Evolutionary conservation across 2,113 vertebrate species (phyloP).

Genomic region (Pogonocichla stellata): DNA sequence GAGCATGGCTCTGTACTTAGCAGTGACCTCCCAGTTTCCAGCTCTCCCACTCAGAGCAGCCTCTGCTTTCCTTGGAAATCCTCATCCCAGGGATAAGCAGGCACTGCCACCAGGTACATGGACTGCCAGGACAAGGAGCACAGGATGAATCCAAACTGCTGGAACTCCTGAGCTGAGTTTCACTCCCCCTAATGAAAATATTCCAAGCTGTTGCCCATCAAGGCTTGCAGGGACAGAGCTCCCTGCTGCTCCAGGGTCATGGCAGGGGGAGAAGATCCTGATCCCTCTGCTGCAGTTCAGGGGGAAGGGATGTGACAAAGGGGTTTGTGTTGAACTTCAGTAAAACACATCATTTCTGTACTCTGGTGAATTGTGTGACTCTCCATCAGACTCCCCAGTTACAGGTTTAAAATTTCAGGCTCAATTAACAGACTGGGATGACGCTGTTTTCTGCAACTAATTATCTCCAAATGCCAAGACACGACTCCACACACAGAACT

Average conservation of each 20-base stretch:
- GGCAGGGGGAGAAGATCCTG: accelerated
- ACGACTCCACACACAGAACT: background rate
- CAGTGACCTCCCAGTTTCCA: background rate
- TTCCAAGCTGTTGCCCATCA: background rate
- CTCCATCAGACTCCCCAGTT: background rate
- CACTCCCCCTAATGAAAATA: background rate
- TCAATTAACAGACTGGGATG: conserved; percentile 35
- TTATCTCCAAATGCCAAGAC: conserved; percentile 17
- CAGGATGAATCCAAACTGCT: background rate
- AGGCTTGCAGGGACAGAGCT: background rate
- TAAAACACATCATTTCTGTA: background rate
- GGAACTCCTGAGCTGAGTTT: too few relatives aligned
- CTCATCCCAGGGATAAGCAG: accelerated
- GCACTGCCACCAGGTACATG: accelerated
- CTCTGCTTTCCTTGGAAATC: background rate
- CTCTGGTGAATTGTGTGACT: background rate
- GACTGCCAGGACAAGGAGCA: background rate
- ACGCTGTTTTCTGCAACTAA: background rate
- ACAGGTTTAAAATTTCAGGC: conserved; percentile 20
- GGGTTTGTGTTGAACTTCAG: background rate
- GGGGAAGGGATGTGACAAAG: background rate
- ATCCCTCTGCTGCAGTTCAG: background rate
- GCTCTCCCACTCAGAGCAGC: background rate
- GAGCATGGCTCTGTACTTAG: background rate
- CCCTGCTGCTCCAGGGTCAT: background rate